These are phyloP conservation scores for Drosophila equinoxialis DNA, from an alignment of 1,140 invertebrate genomes.

Conservation along the genomic window DNA sequence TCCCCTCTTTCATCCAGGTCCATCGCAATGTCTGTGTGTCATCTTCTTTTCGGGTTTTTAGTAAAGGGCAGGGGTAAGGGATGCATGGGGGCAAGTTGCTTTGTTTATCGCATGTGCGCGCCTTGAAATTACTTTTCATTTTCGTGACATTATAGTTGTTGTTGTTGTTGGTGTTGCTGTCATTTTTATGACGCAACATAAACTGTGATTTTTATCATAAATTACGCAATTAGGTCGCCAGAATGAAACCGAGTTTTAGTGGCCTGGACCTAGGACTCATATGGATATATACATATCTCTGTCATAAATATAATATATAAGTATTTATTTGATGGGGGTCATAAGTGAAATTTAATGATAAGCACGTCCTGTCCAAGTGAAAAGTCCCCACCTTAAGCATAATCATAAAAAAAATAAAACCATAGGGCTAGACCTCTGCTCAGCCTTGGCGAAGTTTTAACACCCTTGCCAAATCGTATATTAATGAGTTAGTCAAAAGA, in stretches of 20 bases:
- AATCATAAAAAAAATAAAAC: slow-evolving; percentile 28
- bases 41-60: slow-evolving; percentile 46
- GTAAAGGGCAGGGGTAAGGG: background rate
- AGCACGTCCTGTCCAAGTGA: slow-evolving; percentile 70
- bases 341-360: slow-evolving; percentile 44
- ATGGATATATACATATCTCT: background rate
- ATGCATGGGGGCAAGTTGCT: slow-evolving; percentile 20
- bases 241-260: background rate
- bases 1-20: background rate
- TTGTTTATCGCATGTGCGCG: slow-evolving; percentile 74
- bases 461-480: background rate
- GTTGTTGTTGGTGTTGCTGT: slow-evolving; percentile 7
- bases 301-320: background rate
- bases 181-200: slow-evolving; percentile 69
- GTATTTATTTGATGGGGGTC: slow-evolving; percentile 15
- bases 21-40: slow-evolving; percentile 23
- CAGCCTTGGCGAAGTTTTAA: background rate
- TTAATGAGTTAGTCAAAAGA: background rate
- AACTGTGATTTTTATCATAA: slow-evolving; percentile 55
- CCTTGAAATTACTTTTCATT: slow-evolving; percentile 80
- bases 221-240: slow-evolving; percentile 49
- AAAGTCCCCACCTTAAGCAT: slow-evolving; percentile 33
- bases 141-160: slow-evolving; percentile 65
- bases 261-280: background rate
- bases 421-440: background rate